These are phyloP conservation scores for Drosophila ohnishii DNA, from an alignment of 1,140 invertebrate genomes.

Conservation along the genomic window DNA sequence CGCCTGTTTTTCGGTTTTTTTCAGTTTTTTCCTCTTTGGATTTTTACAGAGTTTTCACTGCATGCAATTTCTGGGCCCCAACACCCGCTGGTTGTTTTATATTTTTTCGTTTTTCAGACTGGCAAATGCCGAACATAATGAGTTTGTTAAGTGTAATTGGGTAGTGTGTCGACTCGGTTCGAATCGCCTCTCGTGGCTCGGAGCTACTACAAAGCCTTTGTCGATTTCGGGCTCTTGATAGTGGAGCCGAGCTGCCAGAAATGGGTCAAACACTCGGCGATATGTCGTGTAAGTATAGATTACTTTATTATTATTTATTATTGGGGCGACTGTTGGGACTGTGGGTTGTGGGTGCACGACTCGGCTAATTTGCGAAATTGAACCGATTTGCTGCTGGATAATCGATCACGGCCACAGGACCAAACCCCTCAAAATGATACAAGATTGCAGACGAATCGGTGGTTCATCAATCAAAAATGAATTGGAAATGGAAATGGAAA, in stretches of 20 bases:
- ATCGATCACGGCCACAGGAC: conserved; percentile 36
- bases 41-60: conserved; percentile 26
- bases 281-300: conserved; percentile 61
- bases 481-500: not conserved
- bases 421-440: conserved; percentile 9
- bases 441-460: not conserved
- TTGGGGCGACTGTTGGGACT: conserved; percentile 5
- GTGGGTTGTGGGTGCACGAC: conserved; percentile 19
- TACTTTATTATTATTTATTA: conserved; percentile 68
- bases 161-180: conserved; percentile 21
- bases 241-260: conserved; percentile 41
- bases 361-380: conserved; percentile 41
- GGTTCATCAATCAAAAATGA: conserved; percentile 20
- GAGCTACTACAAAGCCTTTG: conserved; percentile 7
- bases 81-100: conserved; percentile 56
- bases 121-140: conserved; percentile 62
- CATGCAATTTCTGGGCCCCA: conserved; percentile 37
- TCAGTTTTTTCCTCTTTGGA: not conserved
- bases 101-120: not conserved
- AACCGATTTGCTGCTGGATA: conserved; percentile 26
- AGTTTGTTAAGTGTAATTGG: conserved; percentile 76
- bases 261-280: conserved; percentile 62
- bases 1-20: conserved; percentile 8
- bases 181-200: conserved; percentile 5
- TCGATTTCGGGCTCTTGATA: conserved; percentile 33